Percentiles rank a stretch among this genome's conserved stretches.
Evolutionary conservation across 2,888 invertebrate genomes (phyloP).

Genomic region (Silvanus unidentatus): DNA sequence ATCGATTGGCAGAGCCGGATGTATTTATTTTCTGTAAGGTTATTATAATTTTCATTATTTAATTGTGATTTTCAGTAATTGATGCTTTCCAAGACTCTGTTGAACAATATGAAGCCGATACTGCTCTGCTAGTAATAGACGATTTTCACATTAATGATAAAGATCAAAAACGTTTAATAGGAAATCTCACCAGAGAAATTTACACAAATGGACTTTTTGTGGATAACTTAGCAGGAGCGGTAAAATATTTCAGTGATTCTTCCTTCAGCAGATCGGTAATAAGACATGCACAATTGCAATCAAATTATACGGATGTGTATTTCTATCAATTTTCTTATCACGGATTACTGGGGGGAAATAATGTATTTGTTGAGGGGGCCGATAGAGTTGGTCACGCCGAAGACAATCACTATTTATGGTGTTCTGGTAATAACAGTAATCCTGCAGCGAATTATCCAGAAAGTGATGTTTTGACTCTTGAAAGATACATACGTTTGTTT

Average conservation of each 20-base stretch:
- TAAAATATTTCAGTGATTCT: slow-evolving; percentile 8
- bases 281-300: not conserved
- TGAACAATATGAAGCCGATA: slow-evolving; percentile 5
- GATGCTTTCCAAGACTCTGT: too few species aligned
- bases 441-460: slow-evolving; percentile 18
- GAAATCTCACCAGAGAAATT: not conserved
- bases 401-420: not conserved
- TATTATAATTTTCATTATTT: too few species aligned
- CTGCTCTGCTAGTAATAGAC: slow-evolving; percentile 2
- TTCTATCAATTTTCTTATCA: slow-evolving; percentile 1
- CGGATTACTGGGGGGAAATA: not conserved
- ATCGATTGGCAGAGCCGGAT: slow-evolving; percentile 7
- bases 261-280: not conserved
- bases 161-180: not conserved
- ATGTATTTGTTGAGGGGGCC: not conserved
- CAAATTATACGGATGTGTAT: slow-evolving; percentile 1
- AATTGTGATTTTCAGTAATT: too few species aligned
- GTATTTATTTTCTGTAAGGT: slow-evolving; percentile 6
- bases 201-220: not conserved
- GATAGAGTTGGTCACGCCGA: not conserved
- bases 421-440: slow-evolving; percentile 15
- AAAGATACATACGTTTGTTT: slow-evolving; percentile 21
- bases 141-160: slow-evolving; percentile 9
- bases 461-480: slow-evolving; percentile 20
- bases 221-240: not conserved